These are phyloP conservation scores for Drosophila lini DNA, from an alignment of 1,140 invertebrate genomes.

Conservation along the genomic window DNA sequence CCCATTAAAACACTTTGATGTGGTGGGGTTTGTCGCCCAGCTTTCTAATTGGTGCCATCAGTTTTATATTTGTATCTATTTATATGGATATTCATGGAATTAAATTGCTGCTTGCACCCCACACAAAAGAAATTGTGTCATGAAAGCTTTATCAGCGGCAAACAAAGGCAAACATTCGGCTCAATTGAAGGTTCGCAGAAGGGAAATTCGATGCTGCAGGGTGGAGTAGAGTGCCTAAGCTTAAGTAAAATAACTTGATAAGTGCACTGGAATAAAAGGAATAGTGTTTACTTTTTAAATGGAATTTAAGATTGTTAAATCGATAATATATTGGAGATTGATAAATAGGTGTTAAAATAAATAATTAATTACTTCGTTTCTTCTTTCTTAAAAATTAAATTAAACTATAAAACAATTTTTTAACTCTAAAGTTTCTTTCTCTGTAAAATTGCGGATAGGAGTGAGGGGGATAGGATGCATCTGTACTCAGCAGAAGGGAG, in stretches of 20 bases:
- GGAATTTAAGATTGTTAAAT: too few species aligned
- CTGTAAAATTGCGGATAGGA: background rate
- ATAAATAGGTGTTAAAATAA: too few species aligned
- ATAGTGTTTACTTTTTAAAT: background rate
- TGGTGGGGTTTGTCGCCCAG: constrained; percentile 20
- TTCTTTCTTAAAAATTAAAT: background rate
- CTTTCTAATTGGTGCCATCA: constrained; percentile 59
- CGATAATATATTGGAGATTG: too few species aligned
- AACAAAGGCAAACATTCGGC: constrained; percentile 64
- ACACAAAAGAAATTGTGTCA: constrained; percentile 35
- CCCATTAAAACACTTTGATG: constrained; percentile 26
- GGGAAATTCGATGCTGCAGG: constrained; percentile 21
- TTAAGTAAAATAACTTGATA: background rate
- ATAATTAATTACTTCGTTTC: background rate
- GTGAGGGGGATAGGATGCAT: background rate
- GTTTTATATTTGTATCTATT: constrained; percentile 46
- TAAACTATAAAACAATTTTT: too few species aligned
- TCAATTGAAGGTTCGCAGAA: constrained; percentile 51
- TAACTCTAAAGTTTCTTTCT: background rate
- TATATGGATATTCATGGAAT: constrained; percentile 38
- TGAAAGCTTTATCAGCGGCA: constrained; percentile 38
- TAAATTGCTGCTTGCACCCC: constrained; percentile 29
- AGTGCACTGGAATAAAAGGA: background rate
- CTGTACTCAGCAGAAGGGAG: background rate
- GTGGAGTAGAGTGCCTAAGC: background rate